These are phyloP conservation scores for Cephus cinctus DNA, from an alignment of 1,140 invertebrate genomes.

Conservation along the genomic window DNA sequence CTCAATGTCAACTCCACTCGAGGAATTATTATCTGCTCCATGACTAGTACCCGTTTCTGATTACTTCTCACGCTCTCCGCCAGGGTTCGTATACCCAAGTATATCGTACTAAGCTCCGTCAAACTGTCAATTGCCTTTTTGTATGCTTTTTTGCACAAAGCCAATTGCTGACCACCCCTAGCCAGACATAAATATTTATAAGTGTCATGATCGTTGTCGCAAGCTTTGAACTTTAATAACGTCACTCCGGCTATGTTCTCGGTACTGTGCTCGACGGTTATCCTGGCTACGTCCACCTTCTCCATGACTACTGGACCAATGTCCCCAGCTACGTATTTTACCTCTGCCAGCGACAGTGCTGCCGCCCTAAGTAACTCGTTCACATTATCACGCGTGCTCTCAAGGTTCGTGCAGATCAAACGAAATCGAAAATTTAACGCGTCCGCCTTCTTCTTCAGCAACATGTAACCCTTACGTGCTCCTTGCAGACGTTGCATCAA, in stretches of 20 bases:
- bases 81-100: conserved; percentile 72
- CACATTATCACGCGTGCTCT: conserved; percentile 72
- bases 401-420: conserved; percentile 67
- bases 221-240: conserved; percentile 69
- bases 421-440: conserved; percentile 70
- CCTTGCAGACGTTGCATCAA: conserved; percentile 21
- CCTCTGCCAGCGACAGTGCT: conserved; percentile 70
- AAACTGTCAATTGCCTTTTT: conserved; percentile 65
- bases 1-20: conserved; percentile 88
- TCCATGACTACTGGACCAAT: conserved; percentile 69
- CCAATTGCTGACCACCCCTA: conserved; percentile 69
- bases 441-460: conserved; percentile 75
- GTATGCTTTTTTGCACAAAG: conserved; percentile 71
- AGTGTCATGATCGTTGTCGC: conserved; percentile 64
- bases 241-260: conserved; percentile 76
- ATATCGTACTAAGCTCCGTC: conserved; percentile 70
- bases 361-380: conserved; percentile 75
- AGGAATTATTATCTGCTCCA: conserved; percentile 81
- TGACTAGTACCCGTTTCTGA: not conserved
- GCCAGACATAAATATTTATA: conserved; percentile 70
- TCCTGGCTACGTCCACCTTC: conserved; percentile 60
- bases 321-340: conserved; percentile 68
- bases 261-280: conserved; percentile 66
- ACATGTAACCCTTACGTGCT: conserved; percentile 70
- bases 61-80: conserved; percentile 46